Evolutionary conservation across 1,140 invertebrate species (phyloP), one percentile per base, ranked within the genome.

Genomic region (Oppia nitens): DNA sequence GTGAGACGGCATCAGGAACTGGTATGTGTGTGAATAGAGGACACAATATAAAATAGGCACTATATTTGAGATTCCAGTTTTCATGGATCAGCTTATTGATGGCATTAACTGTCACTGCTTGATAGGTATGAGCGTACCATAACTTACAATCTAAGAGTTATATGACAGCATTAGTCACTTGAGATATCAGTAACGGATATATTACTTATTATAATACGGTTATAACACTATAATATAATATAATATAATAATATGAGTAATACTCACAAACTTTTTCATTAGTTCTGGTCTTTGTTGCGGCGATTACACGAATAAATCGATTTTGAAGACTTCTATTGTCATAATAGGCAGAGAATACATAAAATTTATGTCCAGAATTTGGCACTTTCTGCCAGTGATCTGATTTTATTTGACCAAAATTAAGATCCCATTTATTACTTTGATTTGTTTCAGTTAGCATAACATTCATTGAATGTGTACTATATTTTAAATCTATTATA

Each of bases 21-120:
- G 49, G 50, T 6, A 40, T 52, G 23, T 55, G 60, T 59, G 27
- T 53, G 63, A 63, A 59, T 17, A 66, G 51, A 2, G 84, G 80
- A 65, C 88, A 92, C 45, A 90, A 76, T 2, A 94, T 78, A 68
- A 92, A 93, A 62, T 83, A 85, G 9, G 88, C 89, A 65, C 86
- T 91, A 71, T 90, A 94, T 67, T 88, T 88, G 2, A 92, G 72
- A 69, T 90, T 92, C 88, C 88, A 94, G 70, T 92, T 91, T 71
- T 94, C 89, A 26, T 87, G 75, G 28, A 93, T 92, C 0, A 84
- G 78, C 79, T 84, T 70, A 29, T 75, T 69, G 24, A 65, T 66
- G 26, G 66, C 73, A 48, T 63, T 62, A 21, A 71, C 67, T 3
- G 66, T 65, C 20, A 63, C 66, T 47, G 59, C 64, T 27, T 27